A percentile compares a stretch with the other conserved stretches of the same genome.
These are phyloP conservation scores for Burhinus bistriatus DNA, from an alignment of 2,113 vertebrate species.

Conservation along the genomic window DNA sequence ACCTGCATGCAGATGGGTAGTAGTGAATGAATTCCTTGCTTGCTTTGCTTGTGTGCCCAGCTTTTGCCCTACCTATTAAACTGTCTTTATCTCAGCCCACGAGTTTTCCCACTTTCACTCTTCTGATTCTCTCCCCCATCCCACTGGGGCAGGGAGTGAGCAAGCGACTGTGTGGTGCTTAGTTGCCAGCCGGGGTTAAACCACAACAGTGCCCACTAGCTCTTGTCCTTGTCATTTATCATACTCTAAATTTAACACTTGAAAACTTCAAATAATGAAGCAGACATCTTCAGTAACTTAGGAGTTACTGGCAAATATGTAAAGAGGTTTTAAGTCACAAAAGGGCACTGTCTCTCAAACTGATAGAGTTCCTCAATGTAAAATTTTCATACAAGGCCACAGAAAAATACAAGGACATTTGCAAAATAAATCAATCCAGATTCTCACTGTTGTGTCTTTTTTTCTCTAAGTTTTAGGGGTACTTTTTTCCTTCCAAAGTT, in stretches of 20 bases:
- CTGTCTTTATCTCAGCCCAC: not conserved
- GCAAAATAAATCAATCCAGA: not conserved
- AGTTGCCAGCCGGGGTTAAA: not conserved
- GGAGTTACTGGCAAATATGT: not conserved
- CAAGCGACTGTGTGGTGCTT: not conserved
- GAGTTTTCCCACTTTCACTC: not conserved
- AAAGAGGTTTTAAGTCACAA: not conserved
- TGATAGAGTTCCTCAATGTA: not conserved
- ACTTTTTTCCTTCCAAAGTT: not conserved
- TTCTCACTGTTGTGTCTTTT: not conserved
- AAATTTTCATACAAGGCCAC: not conserved
- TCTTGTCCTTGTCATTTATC: not conserved
- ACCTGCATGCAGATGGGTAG: not conserved
- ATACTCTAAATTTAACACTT: not conserved
- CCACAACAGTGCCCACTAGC: rapidly evolving
- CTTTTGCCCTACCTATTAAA: not conserved
- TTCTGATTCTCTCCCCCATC: not conserved
- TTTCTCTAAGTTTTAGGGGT: not conserved
- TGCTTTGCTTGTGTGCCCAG: not conserved
- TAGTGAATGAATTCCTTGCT: not conserved
- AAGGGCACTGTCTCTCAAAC: rapidly evolving
- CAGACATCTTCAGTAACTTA: not conserved
- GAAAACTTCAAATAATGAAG: not conserved
- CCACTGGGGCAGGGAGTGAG: not conserved
- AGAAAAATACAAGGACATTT: not conserved